Evolutionary conservation across 1,140 invertebrate species (phyloP).

Genomic region (Whitmania pigra): DNA sequence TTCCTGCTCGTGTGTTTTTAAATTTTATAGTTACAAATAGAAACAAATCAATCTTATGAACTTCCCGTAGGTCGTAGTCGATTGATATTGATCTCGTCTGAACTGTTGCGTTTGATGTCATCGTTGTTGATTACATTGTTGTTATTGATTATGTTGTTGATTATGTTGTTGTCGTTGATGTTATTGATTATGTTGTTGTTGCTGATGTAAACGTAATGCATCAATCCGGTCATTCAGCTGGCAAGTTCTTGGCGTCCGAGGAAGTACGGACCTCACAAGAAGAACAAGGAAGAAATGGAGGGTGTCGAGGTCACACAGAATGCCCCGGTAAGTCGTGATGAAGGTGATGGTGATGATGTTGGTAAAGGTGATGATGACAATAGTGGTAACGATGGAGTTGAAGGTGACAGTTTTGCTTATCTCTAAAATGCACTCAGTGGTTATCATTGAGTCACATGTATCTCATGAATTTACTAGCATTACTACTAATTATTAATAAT

Average conservation of each 20-base stretch:
- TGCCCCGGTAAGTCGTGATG: not conserved
- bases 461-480: too few species aligned
- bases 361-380: not conserved
- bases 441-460: too few species aligned
- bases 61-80: not conserved
- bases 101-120: too few species aligned
- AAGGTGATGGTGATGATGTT: not conserved
- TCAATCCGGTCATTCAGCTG: too few species aligned
- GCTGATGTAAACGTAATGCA: not conserved
- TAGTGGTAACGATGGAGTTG: not conserved
- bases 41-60: too few species aligned
- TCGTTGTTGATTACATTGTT: not conserved
- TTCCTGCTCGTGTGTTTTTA: too few species aligned
- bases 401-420: not conserved
- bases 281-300: not conserved
- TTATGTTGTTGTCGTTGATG: not conserved
- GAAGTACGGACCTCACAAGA: too few species aligned
- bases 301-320: not conserved
- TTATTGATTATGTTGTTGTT: not conserved
- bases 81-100: not conserved
- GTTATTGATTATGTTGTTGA: not conserved
- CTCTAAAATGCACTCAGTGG: too few species aligned
- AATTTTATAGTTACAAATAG: too few species aligned
- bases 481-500: too few species aligned
- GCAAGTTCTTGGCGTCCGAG: too few species aligned